Evolutionary conservation across 2,888 invertebrate genomes (phyloP), one percentile per base, ranked within the genome.

Genomic region (Caprella mutica): DNA sequence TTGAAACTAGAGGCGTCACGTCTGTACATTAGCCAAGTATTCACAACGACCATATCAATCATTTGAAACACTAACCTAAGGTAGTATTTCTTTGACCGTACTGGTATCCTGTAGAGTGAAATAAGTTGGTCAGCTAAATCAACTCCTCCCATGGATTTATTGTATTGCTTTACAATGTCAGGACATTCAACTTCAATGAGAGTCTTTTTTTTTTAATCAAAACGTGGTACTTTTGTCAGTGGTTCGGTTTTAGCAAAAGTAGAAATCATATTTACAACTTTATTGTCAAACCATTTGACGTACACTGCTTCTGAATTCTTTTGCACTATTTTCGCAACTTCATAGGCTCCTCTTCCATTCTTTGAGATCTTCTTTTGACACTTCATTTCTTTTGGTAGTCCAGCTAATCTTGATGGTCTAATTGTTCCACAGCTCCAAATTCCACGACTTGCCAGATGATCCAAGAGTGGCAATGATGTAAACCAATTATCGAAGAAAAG

Each of bases 201-300:
- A 23, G 35, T 39, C 9, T 40, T n/a, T 38, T 14, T 5, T 52
- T 9, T 21, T 38, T 35, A 24, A 21, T 12, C 26, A 8, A 12
- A 52, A 17, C 39, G 12, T 6, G 35, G n/a, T 5, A 52, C 24
- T 38, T 12, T 52, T 6, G 38, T 38, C 14, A 40, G 3, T 19
- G 52, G 52, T 14, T 38, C 38, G 9, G 38, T 21, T 38, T 52
- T 52, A 12, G 52, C 52, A 52, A 52, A 52, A 5, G 52, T 52
- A 19, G 52, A 52, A 33, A 38, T 21, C 14, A 52, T 14, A 17
- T 48, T 48, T 8, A 48, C 29, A 6, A 48, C 19, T 27, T 23
- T 48, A 17, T 48, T 48, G 35, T 40, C 42, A 17, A n/a, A 40
- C 42, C 42, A 40, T 40, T 40, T 40, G 8, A 40, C 42, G 19